These are phyloP conservation scores for Rhyacophila evoluta DNA, from an alignment of 2,888 invertebrate genomes.

Conservation along the genomic window DNA sequence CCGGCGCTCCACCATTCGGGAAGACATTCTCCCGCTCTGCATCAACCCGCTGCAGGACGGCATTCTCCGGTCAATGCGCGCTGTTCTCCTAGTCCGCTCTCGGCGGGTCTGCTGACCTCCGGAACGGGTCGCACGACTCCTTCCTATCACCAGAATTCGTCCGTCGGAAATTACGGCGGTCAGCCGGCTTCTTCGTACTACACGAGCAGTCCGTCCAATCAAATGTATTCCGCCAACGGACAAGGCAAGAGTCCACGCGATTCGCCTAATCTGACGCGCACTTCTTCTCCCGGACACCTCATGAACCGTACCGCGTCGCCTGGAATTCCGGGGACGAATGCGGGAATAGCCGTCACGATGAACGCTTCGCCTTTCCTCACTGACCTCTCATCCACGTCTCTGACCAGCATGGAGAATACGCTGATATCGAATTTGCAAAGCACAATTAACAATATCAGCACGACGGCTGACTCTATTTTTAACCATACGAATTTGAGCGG, in stretches of 20 bases:
- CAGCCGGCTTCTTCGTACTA: slow-evolving; percentile 56
- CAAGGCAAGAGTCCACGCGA: slow-evolving; percentile 58
- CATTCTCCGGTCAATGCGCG: slow-evolving; percentile 32
- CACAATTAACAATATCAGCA: slow-evolving; percentile 59
- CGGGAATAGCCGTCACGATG: slow-evolving; percentile 74
- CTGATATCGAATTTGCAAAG: slow-evolving; percentile 60
- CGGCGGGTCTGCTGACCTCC: slow-evolving; percentile 56
- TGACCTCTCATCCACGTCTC: slow-evolving; percentile 49
- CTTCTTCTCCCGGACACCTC: slow-evolving; percentile 60
- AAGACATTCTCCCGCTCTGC: slow-evolving; percentile 36
- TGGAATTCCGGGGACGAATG: slow-evolving; percentile 72
- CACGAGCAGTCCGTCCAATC: slow-evolving; percentile 55
- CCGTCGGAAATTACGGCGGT: background rate
- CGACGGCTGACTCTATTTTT: slow-evolving; percentile 51
- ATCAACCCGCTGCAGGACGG: slow-evolving; percentile 28
- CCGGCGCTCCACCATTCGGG: slow-evolving; percentile 30
- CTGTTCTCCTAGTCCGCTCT: slow-evolving; percentile 58
- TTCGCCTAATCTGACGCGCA: slow-evolving; percentile 59
- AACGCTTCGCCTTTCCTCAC: slow-evolving; percentile 62
- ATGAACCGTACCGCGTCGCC: slow-evolving; percentile 57
- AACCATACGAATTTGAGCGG: slow-evolving; percentile 45
- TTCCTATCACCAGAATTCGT: slow-evolving; percentile 58
- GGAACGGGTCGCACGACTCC: slow-evolving; percentile 63
- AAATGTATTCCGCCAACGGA: slow-evolving; percentile 58
- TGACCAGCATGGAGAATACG: slow-evolving; percentile 57